Evolutionary conservation across 1,140 invertebrate species (phyloP), one percentile per base, ranked within the genome.

Genomic region (Drosophila kikkawai): DNA sequence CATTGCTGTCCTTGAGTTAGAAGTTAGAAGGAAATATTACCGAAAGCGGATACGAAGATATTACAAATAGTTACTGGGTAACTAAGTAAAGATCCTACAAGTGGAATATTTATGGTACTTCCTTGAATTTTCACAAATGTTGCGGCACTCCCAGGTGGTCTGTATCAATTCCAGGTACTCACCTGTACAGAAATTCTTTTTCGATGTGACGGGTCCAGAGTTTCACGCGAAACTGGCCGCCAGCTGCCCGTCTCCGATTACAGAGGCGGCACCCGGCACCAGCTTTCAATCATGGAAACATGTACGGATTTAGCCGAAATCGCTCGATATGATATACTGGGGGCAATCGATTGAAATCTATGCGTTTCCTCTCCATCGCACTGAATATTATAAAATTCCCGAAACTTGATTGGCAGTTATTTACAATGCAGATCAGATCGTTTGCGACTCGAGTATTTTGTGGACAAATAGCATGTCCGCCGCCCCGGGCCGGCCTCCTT

Each of bases 381-480:
- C 53, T 44, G 29, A 76, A 76, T 76, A 76, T 66, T 76, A 76
- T 75, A 76, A 75, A 76, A 48, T 51, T 32, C 29, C 36, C 59
- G 47, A 56, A 63, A 51, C 22, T 76, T 76, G 74, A 76, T 55
- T 74, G 70, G 67, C 68, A 44, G 55, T 76, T 76, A 76, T 76
- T 76, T 76, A 76, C 73, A 76, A 76, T 76, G 32, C 73, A 55
- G 29, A 51, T 74, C 58, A 36, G 51, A 57, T 34, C 17, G 19
- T 26, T 17, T 15, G 34, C 15, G 9, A 17, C 9, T 67, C 32
- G 11, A 71, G 55, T 79, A 45, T 61, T 69, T 82, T 75, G 47
- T 70, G 67, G 67, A 69, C 67, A 69, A 39, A 66, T 48, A 47
- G 9, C 19, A 26, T 50, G 15, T n/a, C 12, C 63, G n/a, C 7